Base-by-base conservation (phyloP, 2,113 vertebrate genomes). In the Austrofundulus limnaeus region DNA sequence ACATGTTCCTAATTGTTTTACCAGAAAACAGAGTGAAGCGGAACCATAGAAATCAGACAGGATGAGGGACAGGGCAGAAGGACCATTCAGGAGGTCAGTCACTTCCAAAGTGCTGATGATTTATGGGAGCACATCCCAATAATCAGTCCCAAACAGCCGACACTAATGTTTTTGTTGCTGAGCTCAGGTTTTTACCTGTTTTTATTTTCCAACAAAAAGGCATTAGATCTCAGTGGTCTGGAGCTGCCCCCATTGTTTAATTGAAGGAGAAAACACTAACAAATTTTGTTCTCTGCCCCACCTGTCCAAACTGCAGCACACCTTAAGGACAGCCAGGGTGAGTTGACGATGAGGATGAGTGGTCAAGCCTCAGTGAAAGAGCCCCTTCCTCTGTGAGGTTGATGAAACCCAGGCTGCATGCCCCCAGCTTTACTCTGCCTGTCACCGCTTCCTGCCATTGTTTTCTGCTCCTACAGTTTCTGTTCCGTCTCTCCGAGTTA, bases 361-460 rank as follows among this genome's bases (percentile, higher is more conserved):
- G 54, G 43, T 46, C 39, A 5, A 19, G 5, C 62, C 4, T 11
- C 45, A 61, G 69, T 78, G 72, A 71, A 82, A 74, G 42, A 72
- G 61, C 67, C 71, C 59, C 51, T 85, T 85, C 80, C 84, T 78
- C 50, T 31, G 28, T 34, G 46, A 68, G 37, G 25, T 16, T 73
- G 49, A 66, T 63, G 69, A 48, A 50, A n/a, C 23, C 23, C 65
- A 61, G 66, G 41, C 55, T 42, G 75, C 74, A 72, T 57, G 66
- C 37, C n/a, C 49, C 63, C 43, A 8, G 5, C 24, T 21, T 7
- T 2, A 19, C 49, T 53, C 8, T 51, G 53, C 39, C 42, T 42
- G 2, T 66, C 57, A 31, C 39, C 53, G 43, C 70, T 88, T 90
- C 87, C 92, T 84, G 68, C 39, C 34, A 83, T 90, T 91, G 84